These are phyloP conservation scores for Mycetomoellerius zeteki DNA, from an alignment of 1,140 invertebrate genomes.

Conservation along the genomic window DNA sequence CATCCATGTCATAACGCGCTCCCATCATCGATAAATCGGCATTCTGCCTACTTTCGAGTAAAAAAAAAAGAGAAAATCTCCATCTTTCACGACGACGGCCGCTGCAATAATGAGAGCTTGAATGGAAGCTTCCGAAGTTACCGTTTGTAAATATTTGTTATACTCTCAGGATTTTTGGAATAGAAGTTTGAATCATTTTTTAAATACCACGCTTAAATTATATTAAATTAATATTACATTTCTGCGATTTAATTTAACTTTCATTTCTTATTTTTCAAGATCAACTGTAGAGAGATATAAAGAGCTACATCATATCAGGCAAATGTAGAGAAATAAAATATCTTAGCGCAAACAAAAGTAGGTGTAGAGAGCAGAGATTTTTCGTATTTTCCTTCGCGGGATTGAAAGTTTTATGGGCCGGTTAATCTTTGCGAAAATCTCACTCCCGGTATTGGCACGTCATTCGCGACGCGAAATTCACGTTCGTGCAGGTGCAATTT, in stretches of 20 bases:
- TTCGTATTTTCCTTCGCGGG: not conserved
- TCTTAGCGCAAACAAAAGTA: not conserved
- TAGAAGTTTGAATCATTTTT: not conserved
- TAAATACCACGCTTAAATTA: constrained; percentile 3
- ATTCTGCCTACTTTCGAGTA: not conserved
- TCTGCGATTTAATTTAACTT: not conserved
- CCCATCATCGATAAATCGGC: constrained; percentile 21
- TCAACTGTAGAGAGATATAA: not conserved
- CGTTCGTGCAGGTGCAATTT: constrained; percentile 37
- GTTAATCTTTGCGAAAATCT: constrained; percentile 23
- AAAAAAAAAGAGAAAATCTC: not conserved
- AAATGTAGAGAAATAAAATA: not conserved
- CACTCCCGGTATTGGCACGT: not conserved
- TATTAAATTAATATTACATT: not conserved
- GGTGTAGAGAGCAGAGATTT: not conserved
- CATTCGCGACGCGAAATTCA: constrained; percentile 18
- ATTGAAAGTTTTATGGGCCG: constrained; percentile 25
- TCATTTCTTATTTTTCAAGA: not conserved
- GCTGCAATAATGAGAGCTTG: constrained; percentile 6
- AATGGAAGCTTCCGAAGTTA: not conserved
- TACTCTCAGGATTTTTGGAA: not conserved
- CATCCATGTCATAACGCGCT: not conserved
- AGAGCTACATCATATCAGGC: not conserved
- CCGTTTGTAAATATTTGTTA: constrained; percentile 27
- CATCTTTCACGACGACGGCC: not conserved